Evolutionary conservation across 1,140 invertebrate species (phyloP), one percentile per base, ranked within the genome.

Genomic region (Tyrophagus putrescentiae): DNA sequence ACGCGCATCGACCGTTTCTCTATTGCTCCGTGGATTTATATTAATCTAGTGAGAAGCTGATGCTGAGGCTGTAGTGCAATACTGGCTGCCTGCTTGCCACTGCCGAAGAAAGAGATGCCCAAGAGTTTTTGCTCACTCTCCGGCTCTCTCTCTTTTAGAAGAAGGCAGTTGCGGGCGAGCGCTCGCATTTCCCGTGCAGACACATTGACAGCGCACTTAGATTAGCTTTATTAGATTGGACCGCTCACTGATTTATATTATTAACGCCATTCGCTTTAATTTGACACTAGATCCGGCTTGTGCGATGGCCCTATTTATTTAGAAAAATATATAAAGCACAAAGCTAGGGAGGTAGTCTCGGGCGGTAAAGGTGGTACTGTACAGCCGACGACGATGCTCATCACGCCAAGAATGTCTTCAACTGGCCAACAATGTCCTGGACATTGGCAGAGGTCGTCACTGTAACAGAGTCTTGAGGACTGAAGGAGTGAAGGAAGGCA

Each of bases 151-250:
- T n/a, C n/a, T n/a, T n/a, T n/a, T n/a, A n/a, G n/a, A n/a, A n/a
- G n/a, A n/a, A n/a, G n/a, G n/a, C n/a, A n/a, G n/a, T n/a, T 39
- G 13, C 13, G 13, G 13, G 13, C 45, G 45, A 13, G 7, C 45
- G 18, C 18, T 48, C 45, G 45, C 45, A 48, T 48, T 48, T 48
- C 45, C 45, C 45, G 31, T 48, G 31, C 13, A 48, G 45, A 48
- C 45, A 48, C 45, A 48, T 48, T 48, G 45, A 48, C 45, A 48
- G 45, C 45, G 18, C 18, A 18, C 45, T 48, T 48, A 48, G 45
- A 48, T 48, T 48, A 48, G 45, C 45, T 48, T 48, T 48, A 48
- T 48, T 48, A 48, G 45, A 48, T 48, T 48, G 45, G 45, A 48
- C 45, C 45, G 45, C 45, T 48, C 45, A 48, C 45, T 48, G 45